Base-by-base conservation (phyloP, 2,797 vertebrate species). In the Furcifer pardalis region DNA sequence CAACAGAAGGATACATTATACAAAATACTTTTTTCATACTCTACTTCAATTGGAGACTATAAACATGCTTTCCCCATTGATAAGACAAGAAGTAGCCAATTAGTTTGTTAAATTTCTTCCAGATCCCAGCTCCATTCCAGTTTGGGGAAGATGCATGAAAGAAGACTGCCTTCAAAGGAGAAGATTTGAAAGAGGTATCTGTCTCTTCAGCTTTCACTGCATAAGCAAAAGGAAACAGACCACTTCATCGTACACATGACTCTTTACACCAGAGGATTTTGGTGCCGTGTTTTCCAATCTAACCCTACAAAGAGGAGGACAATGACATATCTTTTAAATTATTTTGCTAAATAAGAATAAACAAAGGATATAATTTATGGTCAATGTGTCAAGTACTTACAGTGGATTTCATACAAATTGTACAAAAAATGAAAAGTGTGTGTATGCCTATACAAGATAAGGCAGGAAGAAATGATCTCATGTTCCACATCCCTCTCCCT, bases 401-500 rank as follows among this genome's bases (percentile, higher is more conserved):
- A 91, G 89, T 89, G 90, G 90, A 92, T 90, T 87, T 87, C 88
- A 90, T 92, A 82, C 92, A 56, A 52, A 27, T 92, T 88, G 90
- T 80, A 90, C 82, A 83, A 91, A 91, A 91, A 90, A 49, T 40
- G 84, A 93, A 91, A 92, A 87, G 71, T 66, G 87, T 86, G 74
- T 82, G 87, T 83, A 86, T 86, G 84, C 84, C 92, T 84, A 79
- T 85, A 83, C 85, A 60, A 79, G 82, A 71, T 0, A 52, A 87
- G 91, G 86, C 89, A 89, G 87, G 86, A 88, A 90, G 91, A 91
- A 91, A 85, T 68, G 62, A 91, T 82, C 86, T 91, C 92, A 93
- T 90, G 92, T 93, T 94, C 92, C 85, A 86, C 86, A 92, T 93
- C 94, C 92, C 92, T 92, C 92, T 94, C 92, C 88, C 90, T 88